phyloP scores from a whole-genome alignment of 2,888 invertebrate species.

The Cryptosula pallasiana region DNA sequence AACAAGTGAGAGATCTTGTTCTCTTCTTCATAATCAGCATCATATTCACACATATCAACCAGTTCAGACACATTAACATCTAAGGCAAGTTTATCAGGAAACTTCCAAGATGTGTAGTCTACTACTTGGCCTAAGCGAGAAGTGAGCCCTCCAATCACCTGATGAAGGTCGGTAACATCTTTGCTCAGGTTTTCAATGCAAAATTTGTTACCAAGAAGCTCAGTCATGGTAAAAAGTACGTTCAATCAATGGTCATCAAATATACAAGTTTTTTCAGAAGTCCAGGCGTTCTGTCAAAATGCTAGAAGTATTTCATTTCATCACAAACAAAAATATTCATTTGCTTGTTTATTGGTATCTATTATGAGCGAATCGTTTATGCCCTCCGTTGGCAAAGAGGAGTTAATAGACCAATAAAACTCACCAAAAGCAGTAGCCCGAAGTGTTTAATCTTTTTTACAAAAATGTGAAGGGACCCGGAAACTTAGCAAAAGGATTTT shows the following conservation, averaged over 20 bases:
- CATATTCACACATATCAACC: constrained; percentile 44
- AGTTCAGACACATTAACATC: constrained; percentile 49
- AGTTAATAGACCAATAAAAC: background rate
- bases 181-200: constrained; percentile 49
- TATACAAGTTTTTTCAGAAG: no score
- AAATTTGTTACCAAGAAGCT: constrained; percentile 41
- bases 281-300: no score
- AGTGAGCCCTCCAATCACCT: constrained; percentile 41
- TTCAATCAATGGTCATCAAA: no score
- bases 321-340: no score
- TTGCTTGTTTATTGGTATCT: constrained; percentile 22
- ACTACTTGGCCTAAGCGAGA: constrained; percentile 46
- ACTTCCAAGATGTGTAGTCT: constrained; percentile 51
- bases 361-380: background rate
- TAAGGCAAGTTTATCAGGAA: constrained; percentile 47
- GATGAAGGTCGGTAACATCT: constrained; percentile 50
- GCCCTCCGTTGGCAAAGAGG: background rate
- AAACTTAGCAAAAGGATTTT: no score
- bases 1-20: constrained; percentile 51
- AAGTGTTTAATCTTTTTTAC: no score
- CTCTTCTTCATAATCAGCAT: constrained; percentile 40
- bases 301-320: no score
- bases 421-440: no score
- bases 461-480: no score
- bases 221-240: constrained; percentile 42